phyloP scores from a whole-genome alignment of 64 coral and sea anemone species.

The Pachyseris speciosa region DNA sequence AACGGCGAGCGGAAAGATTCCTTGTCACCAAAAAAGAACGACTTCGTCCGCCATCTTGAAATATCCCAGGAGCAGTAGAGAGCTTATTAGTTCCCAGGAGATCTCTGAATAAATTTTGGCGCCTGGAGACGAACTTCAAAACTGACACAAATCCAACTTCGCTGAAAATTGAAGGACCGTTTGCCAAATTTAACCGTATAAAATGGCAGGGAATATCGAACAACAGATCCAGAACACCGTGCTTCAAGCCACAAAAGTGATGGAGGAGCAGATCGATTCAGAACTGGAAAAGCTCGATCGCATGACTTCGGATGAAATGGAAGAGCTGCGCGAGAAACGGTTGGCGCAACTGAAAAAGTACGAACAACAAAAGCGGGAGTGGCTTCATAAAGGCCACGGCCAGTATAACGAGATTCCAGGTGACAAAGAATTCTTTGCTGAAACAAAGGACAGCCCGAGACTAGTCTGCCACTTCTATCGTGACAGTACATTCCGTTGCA shows the following conservation, averaged over 20 bases:
- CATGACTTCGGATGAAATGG: slow-evolving; percentile 92
- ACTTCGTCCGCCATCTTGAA: slow-evolving; percentile 86
- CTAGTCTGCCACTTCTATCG: slow-evolving; percentile 96
- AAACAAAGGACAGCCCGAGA: slow-evolving; percentile 90
- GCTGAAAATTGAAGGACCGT: background rate
- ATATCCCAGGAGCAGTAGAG: slow-evolving; percentile 30
- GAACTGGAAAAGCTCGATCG: slow-evolving; percentile 88
- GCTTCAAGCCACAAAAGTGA: slow-evolving; percentile 85
- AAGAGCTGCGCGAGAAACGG: slow-evolving; percentile 94
- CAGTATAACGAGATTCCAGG: slow-evolving; percentile 84
- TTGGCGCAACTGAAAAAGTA: slow-evolving; percentile 90
- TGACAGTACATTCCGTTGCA: slow-evolving; percentile 93
- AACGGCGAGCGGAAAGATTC: background rate
- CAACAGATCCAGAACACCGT: slow-evolving; percentile 83
- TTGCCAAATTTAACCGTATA: background rate
- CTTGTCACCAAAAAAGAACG: background rate
- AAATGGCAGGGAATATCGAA: slow-evolving; percentile 63
- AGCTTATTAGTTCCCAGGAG: slow-evolving; percentile 20
- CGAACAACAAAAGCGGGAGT: slow-evolving; percentile 87
- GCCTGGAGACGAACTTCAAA: slow-evolving; percentile 59
- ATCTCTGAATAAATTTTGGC: slow-evolving; percentile 39
- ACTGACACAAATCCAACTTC: background rate
- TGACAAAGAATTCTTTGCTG: slow-evolving; percentile 94
- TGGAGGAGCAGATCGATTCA: slow-evolving; percentile 96
- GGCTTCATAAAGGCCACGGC: slow-evolving; percentile 94